Percentiles rank a stretch among this genome's conserved stretches.
phyloP scores from a whole-genome alignment of 2,888 invertebrate species.

The Ecdyonurus torrentis region DNA sequence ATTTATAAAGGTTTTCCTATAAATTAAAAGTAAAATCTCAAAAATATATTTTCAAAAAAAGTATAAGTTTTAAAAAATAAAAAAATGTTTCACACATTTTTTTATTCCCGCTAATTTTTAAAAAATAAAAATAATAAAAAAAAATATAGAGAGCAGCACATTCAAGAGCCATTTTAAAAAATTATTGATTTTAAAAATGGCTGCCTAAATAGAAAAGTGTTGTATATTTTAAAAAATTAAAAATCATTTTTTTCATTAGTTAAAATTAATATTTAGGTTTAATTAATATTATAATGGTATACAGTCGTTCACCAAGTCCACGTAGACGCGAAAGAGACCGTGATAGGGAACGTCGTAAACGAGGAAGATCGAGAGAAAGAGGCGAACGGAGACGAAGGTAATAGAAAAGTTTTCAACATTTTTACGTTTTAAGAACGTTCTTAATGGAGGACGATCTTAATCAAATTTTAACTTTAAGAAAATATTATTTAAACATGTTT shows the following conservation, averaged over 20 bases:
- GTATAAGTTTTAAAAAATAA: not conserved
- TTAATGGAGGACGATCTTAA: not conserved
- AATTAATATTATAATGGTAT: not conserved
- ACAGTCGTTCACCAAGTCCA: conserved; percentile 29
- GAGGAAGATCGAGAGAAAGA: conserved; percentile 26
- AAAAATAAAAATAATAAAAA: not conserved
- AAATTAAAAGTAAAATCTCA: not conserved
- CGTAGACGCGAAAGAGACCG: conserved; percentile 33
- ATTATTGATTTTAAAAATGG: not conserved
- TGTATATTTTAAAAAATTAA: not conserved
- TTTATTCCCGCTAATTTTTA: not conserved
- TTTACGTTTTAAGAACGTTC: not conserved
- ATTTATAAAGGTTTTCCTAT: too few relatives aligned
- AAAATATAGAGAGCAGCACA: not conserved
- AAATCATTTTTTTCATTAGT: not conserved
- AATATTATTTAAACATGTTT: too few relatives aligned
- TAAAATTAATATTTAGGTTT: not conserved
- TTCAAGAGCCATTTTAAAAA: not conserved
- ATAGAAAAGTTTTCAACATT: not conserved
- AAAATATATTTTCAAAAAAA: not conserved
- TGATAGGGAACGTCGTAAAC: conserved; percentile 29
- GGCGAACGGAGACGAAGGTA: conserved; percentile 21
- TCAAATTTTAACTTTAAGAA: too few relatives aligned
- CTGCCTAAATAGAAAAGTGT: not conserved
- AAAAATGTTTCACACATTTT: not conserved